These are phyloP conservation scores for Drosophila kuntzei DNA, from an alignment of 2,888 invertebrate species.

Conservation along the genomic window DNA sequence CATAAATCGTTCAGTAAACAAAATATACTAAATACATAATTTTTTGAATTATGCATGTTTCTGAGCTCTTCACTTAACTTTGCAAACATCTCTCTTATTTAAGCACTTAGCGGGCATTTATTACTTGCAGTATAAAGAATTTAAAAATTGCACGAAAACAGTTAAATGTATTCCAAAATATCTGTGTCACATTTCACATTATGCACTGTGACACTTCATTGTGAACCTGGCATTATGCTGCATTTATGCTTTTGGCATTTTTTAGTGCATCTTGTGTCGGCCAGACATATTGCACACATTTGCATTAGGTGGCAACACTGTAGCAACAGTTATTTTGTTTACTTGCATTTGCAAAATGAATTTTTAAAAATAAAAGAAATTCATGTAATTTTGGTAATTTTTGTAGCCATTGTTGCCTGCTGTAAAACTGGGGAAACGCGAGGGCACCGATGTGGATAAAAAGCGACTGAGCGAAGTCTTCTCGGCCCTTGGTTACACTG, in stretches of 20 bases:
- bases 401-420: constrained; percentile 69
- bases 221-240: neutral
- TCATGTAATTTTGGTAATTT: neutral
- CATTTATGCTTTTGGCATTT: neutral
- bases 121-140: too few relatives aligned
- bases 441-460: constrained; percentile 82
- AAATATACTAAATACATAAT: too few relatives aligned
- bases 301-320: neutral
- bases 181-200: too few relatives aligned
- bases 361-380: neutral
- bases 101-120: too few relatives aligned
- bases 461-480: constrained; percentile 69
- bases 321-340: neutral
- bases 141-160: too few relatives aligned
- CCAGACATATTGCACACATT: neutral
- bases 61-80: too few relatives aligned
- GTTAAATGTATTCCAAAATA: too few relatives aligned
- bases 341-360: neutral
- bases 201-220: too few relatives aligned
- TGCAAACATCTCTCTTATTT: too few relatives aligned
- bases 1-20: too few relatives aligned
- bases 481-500: constrained; percentile 76
- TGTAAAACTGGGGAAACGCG: constrained; percentile 55
- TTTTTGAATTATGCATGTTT: too few relatives aligned
- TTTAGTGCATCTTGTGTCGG: neutral